A percentile compares a stretch with the other conserved stretches of the same genome.
Evolutionary conservation across 2,113 vertebrate species (phyloP).

Genomic region (Leuciscus idus): DNA sequence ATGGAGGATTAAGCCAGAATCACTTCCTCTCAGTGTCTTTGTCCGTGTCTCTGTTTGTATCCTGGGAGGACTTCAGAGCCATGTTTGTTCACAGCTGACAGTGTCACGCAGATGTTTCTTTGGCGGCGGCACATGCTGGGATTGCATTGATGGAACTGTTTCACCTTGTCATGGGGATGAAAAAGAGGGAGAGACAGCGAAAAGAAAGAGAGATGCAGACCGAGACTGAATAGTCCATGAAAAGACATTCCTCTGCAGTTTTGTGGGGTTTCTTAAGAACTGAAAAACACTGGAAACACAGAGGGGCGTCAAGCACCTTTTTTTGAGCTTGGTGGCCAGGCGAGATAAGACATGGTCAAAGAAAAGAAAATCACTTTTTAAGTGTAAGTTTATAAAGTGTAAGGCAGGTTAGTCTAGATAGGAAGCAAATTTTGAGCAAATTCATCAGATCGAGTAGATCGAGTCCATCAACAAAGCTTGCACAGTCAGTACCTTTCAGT

Average conservation of each 20-base stretch:
- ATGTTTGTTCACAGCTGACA: slow-evolving; percentile 63
- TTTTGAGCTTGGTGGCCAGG: background rate
- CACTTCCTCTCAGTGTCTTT: slow-evolving; percentile 56
- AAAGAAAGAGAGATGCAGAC: slow-evolving; percentile 33
- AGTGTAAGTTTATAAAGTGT: background rate
- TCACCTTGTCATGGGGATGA: slow-evolving; percentile 62
- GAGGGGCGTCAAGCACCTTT: background rate
- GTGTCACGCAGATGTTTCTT: slow-evolving; percentile 69
- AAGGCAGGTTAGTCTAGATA: background rate
- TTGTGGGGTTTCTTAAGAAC: slow-evolving; percentile 52
- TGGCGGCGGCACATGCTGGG: slow-evolving; percentile 54
- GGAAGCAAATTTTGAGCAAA: background rate
- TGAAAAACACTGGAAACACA: slow-evolving; percentile 38
- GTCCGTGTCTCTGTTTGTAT: slow-evolving; percentile 62
- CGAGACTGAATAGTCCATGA: slow-evolving; percentile 45
- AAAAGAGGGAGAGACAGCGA: slow-evolving; percentile 37
- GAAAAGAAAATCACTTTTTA: background rate
- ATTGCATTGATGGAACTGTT: slow-evolving; percentile 62
- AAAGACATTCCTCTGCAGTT: slow-evolving; percentile 54
- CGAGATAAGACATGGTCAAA: background rate
- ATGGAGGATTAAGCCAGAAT: slow-evolving; percentile 62
- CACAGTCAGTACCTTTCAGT: too few relatives aligned
- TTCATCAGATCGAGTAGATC: too few relatives aligned
- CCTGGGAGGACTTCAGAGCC: slow-evolving; percentile 41
- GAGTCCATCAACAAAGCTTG: too few relatives aligned